A percentile compares a stretch with the other conserved stretches of the same genome.
Conservation (phyloP, 2,888 invertebrate species). For the Malacosoma neustria region DNA sequence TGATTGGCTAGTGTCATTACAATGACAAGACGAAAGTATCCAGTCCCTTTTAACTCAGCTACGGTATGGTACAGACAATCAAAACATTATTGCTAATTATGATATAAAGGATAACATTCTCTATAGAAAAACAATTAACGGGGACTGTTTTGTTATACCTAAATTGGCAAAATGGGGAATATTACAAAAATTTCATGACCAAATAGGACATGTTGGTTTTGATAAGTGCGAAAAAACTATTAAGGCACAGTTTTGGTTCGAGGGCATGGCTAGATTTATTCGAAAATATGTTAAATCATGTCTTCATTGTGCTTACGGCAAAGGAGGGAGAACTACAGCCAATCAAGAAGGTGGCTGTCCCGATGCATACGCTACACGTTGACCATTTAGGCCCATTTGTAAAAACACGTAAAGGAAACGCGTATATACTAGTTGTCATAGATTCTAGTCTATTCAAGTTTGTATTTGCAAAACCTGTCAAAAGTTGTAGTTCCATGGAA, state of each 20-base stretch:
- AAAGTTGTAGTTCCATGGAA: conserved; percentile 8
- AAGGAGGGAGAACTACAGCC: conserved; percentile 15
- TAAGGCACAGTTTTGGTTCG: neutral
- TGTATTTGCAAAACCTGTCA: conserved; percentile 8
- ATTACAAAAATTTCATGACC: conserved; percentile 6
- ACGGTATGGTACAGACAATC: no score
- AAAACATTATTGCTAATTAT: no score
- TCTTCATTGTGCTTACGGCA: neutral
- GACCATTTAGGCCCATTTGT: conserved; percentile 19
- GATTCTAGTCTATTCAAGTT: conserved; percentile 17
- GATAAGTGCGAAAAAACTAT: neutral
- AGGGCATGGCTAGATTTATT: neutral
- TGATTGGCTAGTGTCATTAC: no score
- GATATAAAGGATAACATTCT: no score
- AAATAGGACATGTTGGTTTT: conserved; percentile 1
- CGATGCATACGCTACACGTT: conserved; percentile 15
- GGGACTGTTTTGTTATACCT: conserved; percentile 5
- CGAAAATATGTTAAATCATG: neutral
- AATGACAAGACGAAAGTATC: no score
- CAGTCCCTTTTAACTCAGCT: no score
- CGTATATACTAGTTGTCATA: conserved; percentile 12
- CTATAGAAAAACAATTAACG: conserved; percentile 3
- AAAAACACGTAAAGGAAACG: conserved; percentile 10
- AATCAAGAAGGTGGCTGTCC: conserved; percentile 10
- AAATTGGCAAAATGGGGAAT: conserved; percentile 3